Conservation (phyloP, 2,113 vertebrate genomes). For the Ictalurus punctatus region DNA sequence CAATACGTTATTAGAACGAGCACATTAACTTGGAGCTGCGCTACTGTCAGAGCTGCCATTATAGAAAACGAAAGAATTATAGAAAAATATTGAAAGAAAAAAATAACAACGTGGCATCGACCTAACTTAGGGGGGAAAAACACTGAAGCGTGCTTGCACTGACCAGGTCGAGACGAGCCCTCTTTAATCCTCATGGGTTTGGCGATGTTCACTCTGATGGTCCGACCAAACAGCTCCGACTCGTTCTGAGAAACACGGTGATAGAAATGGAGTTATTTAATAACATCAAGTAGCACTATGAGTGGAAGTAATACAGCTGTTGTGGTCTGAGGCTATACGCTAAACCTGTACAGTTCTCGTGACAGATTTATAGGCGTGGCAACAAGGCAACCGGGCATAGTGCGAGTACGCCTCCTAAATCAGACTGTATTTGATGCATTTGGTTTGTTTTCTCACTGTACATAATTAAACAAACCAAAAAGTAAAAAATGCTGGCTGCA, state of each 20-base stretch:
- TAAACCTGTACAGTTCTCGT: neutral
- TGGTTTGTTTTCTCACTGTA: neutral
- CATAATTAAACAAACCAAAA: neutral
- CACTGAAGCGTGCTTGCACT: constrained; percentile 32
- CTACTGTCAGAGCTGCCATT: too few species aligned
- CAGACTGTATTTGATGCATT: too few species aligned
- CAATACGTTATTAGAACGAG: too few species aligned
- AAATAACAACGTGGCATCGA: neutral
- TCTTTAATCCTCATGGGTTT: constrained; percentile 98
- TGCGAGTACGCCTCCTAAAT: too few species aligned
- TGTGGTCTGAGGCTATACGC: neutral
- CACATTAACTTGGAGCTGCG: too few species aligned
- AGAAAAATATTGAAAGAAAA: neutral
- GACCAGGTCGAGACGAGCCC: constrained; percentile 92
- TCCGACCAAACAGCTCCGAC: constrained; percentile 93
- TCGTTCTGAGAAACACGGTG: constrained; percentile 79
- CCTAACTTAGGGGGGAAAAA: too few species aligned
- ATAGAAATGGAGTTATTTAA: neutral
- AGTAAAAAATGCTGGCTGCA: neutral
- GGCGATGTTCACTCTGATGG: constrained; percentile 92
- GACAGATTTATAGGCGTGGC: neutral
- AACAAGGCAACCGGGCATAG: too few species aligned
- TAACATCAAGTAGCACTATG: neutral
- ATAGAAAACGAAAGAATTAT: neutral
- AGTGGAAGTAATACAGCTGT: neutral